Conservation (phyloP, 2,797 vertebrate genomes). For the Hozukius guyotensis region DNA sequence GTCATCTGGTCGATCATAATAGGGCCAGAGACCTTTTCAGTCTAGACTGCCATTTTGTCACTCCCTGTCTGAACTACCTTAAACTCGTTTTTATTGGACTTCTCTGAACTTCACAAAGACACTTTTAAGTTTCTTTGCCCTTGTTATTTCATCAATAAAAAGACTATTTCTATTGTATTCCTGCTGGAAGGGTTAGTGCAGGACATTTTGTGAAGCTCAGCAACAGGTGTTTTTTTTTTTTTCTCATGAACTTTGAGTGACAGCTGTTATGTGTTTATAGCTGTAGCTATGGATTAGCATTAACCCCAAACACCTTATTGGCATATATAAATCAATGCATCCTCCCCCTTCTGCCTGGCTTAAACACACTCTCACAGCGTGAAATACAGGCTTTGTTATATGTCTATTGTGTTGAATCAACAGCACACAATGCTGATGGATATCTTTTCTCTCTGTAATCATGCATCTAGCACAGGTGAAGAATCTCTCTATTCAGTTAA, state of each 20-base stretch:
- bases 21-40: too few relatives aligned
- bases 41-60: not conserved
- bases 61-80: not conserved
- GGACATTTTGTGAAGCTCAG: not conserved
- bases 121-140: too few relatives aligned
- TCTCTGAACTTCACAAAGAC: too few relatives aligned
- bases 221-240: not conserved
- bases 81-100: too few relatives aligned
- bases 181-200: too few relatives aligned
- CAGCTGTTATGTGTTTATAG: not conserved
- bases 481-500: not conserved
- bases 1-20: too few relatives aligned
- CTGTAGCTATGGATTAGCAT: not conserved
- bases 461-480: not conserved
- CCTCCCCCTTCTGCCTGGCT: not conserved
- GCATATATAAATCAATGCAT: not conserved
- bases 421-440: not conserved
- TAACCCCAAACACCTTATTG: not conserved
- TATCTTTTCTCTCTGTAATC: not conserved
- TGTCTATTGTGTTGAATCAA: not conserved
- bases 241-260: too few relatives aligned
- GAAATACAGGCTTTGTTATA: not conserved
- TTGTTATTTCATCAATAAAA: too few relatives aligned
- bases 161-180: too few relatives aligned
- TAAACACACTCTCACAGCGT: not conserved